Percentiles rank a stretch among this genome's conserved stretches.
Conservation (phyloP, 2,113 vertebrate species). For the Electrona antarctica region DNA sequence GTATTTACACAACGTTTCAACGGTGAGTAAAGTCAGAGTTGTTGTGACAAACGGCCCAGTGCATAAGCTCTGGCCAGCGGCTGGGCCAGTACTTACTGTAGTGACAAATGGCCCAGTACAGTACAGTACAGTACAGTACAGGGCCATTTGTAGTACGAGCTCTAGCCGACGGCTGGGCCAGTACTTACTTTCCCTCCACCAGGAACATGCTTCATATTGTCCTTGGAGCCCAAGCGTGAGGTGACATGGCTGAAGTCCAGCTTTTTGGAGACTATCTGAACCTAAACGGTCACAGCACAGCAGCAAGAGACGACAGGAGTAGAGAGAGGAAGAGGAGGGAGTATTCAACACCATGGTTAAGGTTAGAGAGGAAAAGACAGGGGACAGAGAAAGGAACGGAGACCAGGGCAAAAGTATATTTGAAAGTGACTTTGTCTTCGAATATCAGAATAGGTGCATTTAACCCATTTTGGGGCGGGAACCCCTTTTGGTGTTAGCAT, state of each 20-base stretch:
- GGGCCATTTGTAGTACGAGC: neutral
- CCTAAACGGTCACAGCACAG: conserved; percentile 85
- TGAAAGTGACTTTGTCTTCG: neutral
- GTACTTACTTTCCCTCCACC: conserved; percentile 99
- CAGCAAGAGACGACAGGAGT: conserved; percentile 73
- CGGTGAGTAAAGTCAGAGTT: neutral
- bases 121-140: no score
- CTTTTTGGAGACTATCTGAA: conserved; percentile 99
- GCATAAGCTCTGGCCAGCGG: conserved; percentile 13
- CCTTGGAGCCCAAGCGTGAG: conserved; percentile 99
- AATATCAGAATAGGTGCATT: no score
- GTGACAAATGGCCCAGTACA: no score
- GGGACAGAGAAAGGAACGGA: conserved; percentile 6
- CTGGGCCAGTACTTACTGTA: conserved; percentile 87
- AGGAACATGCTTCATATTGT: conserved; percentile 99
- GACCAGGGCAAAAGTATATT: conserved; percentile 9
- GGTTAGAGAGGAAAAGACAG: conserved; percentile 51
- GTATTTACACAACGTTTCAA: neutral
- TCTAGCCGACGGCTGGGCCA: conserved; percentile 32
- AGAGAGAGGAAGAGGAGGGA: neutral
- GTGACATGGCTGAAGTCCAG: conserved; percentile 98
- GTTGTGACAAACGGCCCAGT: neutral
- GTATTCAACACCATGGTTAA: conserved; percentile 27
- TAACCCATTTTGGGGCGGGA: no score
- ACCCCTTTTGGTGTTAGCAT: no score